Percentiles rank a stretch among this genome's conserved stretches.
These are phyloP conservation scores for Tachina fera DNA, from an alignment of 2,888 invertebrate genomes.

Conservation along the genomic window DNA sequence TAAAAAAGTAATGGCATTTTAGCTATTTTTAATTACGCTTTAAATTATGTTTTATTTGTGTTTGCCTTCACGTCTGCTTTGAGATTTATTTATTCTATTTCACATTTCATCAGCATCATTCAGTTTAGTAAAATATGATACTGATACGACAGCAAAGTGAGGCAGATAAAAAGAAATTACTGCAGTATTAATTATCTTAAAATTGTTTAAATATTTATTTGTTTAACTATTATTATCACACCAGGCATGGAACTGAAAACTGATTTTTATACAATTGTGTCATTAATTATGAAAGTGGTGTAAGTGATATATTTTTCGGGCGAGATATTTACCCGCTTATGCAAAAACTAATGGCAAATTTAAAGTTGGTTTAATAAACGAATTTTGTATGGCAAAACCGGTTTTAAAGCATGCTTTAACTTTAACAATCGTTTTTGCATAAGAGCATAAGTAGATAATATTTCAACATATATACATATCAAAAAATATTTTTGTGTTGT, in stretches of 20 bases:
- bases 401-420: too few species aligned
- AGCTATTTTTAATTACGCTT: constrained; percentile 30
- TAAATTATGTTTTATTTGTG: constrained; percentile 14
- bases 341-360: too few species aligned
- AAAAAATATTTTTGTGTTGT: too few species aligned
- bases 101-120: constrained; percentile 10
- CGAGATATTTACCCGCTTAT: too few species aligned
- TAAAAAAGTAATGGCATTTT: not conserved
- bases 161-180: constrained; percentile 53
- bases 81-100: not conserved
- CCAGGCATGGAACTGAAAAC: not conserved
- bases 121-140: not conserved
- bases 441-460: too few species aligned
- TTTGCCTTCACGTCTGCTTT: not conserved
- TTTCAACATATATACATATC: too few species aligned
- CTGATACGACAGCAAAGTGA: not conserved
- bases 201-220: constrained; percentile 36
- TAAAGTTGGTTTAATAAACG: too few species aligned
- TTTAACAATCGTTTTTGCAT: too few species aligned
- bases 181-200: constrained; percentile 64
- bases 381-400: too few species aligned
- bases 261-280: too few species aligned
- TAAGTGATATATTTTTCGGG: too few species aligned
- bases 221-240: constrained; percentile 15
- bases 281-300: too few species aligned